phyloP scores from a whole-genome alignment of 2,113 vertebrate species.

The Paradoxurus hermaphroditus region DNA sequence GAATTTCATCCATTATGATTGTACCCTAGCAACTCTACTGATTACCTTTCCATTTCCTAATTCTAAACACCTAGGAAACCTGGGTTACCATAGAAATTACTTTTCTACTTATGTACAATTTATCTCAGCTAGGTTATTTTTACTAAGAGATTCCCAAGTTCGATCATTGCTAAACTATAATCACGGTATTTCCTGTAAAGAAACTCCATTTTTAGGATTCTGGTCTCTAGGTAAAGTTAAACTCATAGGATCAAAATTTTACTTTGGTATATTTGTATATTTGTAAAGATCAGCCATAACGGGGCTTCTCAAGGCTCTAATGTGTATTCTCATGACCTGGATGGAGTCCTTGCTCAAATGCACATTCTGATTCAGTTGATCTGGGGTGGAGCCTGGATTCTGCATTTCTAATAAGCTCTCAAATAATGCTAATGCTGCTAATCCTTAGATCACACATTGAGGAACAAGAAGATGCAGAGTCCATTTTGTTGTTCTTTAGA shows the following conservation, averaged over 20 bases:
- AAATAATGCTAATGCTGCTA: neutral
- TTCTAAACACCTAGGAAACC: slow-evolving; percentile 58
- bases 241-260: neutral
- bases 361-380: neutral
- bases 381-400: neutral
- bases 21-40: neutral
- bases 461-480: neutral
- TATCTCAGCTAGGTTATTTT: slow-evolving; percentile 43
- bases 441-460: neutral
- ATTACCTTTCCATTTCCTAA: slow-evolving; percentile 65
- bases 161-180: neutral
- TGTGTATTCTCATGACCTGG: neutral
- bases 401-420: neutral
- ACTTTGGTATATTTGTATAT: neutral
- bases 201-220: neutral
- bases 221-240: neutral
- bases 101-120: slow-evolving; percentile 28
- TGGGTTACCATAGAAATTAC: slow-evolving; percentile 62
- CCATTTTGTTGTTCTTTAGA: neutral
- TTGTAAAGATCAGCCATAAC: neutral
- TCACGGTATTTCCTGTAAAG: slow-evolving; percentile 25
- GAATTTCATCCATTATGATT: slow-evolving; percentile 13
- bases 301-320: neutral
- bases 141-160: neutral
- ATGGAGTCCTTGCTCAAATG: neutral